Percentiles rank a stretch among this genome's conserved stretches.
Conservation (phyloP, 2,888 invertebrate genomes). For the Bimastos eiseni region DNA sequence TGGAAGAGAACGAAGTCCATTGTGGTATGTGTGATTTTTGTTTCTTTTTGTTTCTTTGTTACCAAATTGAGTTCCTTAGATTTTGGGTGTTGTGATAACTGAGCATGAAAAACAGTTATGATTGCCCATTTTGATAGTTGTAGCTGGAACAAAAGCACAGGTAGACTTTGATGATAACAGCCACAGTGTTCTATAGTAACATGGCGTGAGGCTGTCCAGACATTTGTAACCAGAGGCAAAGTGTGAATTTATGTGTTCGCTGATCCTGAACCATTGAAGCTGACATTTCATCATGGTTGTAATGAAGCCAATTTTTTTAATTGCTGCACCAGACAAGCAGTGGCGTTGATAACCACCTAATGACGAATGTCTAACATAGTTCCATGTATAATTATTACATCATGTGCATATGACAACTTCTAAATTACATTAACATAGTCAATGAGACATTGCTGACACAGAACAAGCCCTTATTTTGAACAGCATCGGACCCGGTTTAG, state of each 20-base stretch:
- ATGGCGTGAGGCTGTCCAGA: background rate
- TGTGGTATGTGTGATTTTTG: conserved; percentile 51
- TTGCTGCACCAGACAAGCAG: no score
- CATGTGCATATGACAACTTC: no score
- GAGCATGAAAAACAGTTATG: no score
- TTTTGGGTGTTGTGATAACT: background rate
- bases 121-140: background rate
- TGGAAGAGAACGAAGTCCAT: conserved; percentile 56
- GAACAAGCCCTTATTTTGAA: no score
- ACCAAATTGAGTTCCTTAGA: background rate
- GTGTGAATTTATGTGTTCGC: background rate
- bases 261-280: background rate
- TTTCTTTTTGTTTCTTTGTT: background rate
- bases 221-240: background rate
- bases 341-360: no score
- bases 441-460: no score
- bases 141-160: background rate
- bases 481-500: no score
- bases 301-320: no score
- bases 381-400: no score
- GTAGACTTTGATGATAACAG: background rate
- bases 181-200: no score
- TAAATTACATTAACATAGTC: no score
- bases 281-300: background rate
- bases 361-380: no score